phyloP scores from a whole-genome alignment of 2,888 invertebrate species.

The Drosophila tanythrix region DNA sequence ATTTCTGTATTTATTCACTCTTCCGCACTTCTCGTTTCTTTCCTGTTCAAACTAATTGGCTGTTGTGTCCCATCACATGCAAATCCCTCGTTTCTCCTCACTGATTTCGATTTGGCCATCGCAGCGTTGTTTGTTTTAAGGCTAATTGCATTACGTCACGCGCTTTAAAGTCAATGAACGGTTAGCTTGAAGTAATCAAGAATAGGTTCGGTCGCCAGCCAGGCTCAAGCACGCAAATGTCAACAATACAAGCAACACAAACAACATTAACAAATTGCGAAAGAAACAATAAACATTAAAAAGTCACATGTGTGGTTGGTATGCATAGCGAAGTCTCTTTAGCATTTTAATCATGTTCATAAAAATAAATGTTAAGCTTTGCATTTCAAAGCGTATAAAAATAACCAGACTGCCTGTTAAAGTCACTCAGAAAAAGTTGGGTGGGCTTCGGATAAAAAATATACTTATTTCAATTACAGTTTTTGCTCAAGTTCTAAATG shows the following conservation, averaged over 20 bases:
- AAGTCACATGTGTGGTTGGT: slow-evolving; percentile 57
- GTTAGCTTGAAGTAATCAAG: slow-evolving; percentile 21
- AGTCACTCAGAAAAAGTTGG: slow-evolving; percentile 19
- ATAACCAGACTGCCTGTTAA: slow-evolving; percentile 9
- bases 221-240: slow-evolving; percentile 67
- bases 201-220: slow-evolving; percentile 6
- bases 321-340: slow-evolving; percentile 22
- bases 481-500: not conserved
- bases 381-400: slow-evolving; percentile 17
- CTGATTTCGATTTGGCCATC: slow-evolving; percentile 50
- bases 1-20: slow-evolving; percentile 15
- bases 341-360: slow-evolving; percentile 41
- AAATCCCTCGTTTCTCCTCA: slow-evolving; percentile 67
- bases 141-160: slow-evolving; percentile 77
- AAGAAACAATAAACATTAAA: slow-evolving; percentile 57
- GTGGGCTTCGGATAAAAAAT: not conserved
- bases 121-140: slow-evolving; percentile 36
- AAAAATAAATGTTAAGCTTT: slow-evolving; percentile 39
- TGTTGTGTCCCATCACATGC: slow-evolving; percentile 59
- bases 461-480: not conserved
- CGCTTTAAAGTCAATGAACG: slow-evolving; percentile 80
- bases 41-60: slow-evolving; percentile 52
- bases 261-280: slow-evolving; percentile 47
- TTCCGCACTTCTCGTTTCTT: not conserved
- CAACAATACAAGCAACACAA: slow-evolving; percentile 37